phyloP scores from a whole-genome alignment of 2,113 vertebrate genomes.

The Calonectris borealis region DNA sequence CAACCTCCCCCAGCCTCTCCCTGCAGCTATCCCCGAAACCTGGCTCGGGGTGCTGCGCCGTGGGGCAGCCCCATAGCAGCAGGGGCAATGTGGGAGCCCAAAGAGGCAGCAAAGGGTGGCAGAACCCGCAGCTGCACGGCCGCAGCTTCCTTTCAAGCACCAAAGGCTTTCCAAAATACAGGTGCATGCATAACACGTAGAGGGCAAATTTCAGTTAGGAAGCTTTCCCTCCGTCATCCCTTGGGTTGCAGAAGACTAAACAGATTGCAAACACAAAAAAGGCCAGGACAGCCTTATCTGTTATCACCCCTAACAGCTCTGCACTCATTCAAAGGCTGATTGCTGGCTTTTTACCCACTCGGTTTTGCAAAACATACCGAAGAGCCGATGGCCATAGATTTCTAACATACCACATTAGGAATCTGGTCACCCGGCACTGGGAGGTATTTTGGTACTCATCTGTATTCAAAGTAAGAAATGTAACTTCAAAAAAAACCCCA shows the following conservation, averaged over 20 bases:
- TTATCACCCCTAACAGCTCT: background rate
- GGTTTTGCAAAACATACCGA: rapidly evolving
- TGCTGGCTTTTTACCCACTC: background rate
- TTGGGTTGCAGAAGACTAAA: background rate
- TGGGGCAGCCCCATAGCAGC: background rate
- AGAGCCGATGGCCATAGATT: background rate
- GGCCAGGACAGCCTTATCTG: background rate
- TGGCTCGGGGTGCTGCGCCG: rapidly evolving
- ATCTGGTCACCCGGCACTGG: background rate
- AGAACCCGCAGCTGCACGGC: background rate
- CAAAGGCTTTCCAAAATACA: background rate
- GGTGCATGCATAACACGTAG: background rate
- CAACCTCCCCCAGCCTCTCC: background rate
- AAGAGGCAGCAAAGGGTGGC: background rate
- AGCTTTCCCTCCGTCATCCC: background rate
- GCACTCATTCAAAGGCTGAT: background rate
- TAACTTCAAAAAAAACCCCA: background rate
- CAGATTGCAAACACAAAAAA: background rate
- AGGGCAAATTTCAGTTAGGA: background rate
- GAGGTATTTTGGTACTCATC: background rate
- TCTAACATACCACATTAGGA: background rate
- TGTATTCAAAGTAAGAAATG: background rate
- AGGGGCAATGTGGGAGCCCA: background rate
- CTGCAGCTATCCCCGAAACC: background rate
- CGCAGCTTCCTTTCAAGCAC: background rate